These are phyloP conservation scores for Micrastur ruficollis DNA, from an alignment of 2,797 vertebrate genomes.

Conservation along the genomic window DNA sequence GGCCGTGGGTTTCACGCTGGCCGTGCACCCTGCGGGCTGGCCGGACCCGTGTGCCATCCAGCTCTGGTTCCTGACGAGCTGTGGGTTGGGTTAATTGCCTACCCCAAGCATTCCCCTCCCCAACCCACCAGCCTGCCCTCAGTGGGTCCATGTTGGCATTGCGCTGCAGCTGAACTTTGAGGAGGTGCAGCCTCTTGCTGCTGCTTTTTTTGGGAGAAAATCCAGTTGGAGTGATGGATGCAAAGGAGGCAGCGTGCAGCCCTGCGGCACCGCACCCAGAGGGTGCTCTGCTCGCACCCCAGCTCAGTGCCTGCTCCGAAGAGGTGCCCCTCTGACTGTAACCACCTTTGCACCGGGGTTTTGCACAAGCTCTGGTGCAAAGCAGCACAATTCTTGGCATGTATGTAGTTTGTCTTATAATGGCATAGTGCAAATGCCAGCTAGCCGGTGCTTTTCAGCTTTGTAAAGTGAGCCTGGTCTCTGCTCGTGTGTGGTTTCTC, in stretches of 20 bases:
- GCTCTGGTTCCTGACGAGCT: accelerated
- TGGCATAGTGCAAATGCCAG: background rate
- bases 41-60: accelerated
- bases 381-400: accelerated
- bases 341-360: background rate
- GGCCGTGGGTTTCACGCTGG: accelerated
- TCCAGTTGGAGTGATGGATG: accelerated
- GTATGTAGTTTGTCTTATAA: accelerated
- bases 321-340: background rate
- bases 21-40: accelerated
- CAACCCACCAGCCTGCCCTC: accelerated
- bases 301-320: accelerated
- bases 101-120: background rate
- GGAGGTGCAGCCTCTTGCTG: accelerated
- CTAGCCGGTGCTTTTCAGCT: background rate
- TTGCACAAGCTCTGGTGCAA: background rate
- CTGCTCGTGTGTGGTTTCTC: background rate
- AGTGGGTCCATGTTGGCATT: accelerated
- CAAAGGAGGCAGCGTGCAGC: background rate
- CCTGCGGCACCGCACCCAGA: background rate
- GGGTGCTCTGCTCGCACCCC: background rate
- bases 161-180: background rate
- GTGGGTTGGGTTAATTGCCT: background rate
- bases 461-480: background rate
- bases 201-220: background rate